Base-by-base conservation (phyloP, 92 coral and sea anemone species). In the Parazoanthus darwini region DNA sequence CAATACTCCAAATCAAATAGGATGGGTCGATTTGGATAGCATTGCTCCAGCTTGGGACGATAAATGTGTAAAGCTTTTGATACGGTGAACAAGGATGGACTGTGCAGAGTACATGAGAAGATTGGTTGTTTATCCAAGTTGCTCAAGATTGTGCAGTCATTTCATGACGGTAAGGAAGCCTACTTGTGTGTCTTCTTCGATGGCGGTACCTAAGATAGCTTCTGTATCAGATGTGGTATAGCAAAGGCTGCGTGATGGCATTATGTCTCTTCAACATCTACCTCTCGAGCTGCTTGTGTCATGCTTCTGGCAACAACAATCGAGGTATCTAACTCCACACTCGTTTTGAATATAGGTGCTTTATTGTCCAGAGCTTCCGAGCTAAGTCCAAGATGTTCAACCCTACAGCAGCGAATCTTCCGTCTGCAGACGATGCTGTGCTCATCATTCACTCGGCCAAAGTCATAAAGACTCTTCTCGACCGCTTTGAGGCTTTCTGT, bases 71-170 rank as follows among this genome's bases (percentile, higher is more conserved):
- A 76, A n/a, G 50, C 80, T 16, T 20, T 36, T 44, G 80, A 39
- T 76, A 37, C 48, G 38, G 48, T 39, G 22, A 76, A 14, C 26
- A 26, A 54, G 46, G 80, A 14, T 7, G 80, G 80, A 54, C 8
- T 76, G 46, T 76, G 20, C 33, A 76, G 48, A 42, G 59, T 65
- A 5, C 79, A n/a, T 70, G 36, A 22, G 36, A 82, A 84, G 77
- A 26, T 75, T 65, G 56, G 79, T 56, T 84, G 79, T 68, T 77
- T 58, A 58, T 20, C 72, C 18, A 84, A 54, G 15, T 65, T 84
- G 59, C 74, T 67, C 59, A 84, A 84, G 78, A 68, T 38, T 26
- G 58, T 84, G 25, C 54, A 63, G 38, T 66, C 88, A 68, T 84
- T 84, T 63, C 78, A 84, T 33, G 78, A 84, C 39, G 54, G 78